These are phyloP conservation scores for Ischnus inquisitorius DNA, from an alignment of 2,888 invertebrate species.

Conservation along the genomic window DNA sequence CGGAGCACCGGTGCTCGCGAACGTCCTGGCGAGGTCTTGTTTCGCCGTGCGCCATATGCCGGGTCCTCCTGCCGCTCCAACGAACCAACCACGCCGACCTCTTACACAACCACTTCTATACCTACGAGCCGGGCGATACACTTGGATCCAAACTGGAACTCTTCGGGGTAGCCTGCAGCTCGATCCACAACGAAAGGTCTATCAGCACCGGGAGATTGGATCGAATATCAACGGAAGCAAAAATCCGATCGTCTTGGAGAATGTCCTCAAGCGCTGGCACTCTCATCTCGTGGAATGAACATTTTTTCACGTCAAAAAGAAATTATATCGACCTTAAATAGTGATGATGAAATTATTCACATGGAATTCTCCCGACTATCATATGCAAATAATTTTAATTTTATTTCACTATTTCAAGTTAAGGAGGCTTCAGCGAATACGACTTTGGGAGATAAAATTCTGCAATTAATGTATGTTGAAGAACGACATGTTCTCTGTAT, in stretches of 20 bases:
- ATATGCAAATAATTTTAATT: too few relatives aligned
- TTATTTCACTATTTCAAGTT: too few relatives aligned
- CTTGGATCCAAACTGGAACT: neutral
- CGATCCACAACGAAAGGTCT: constrained; percentile 34
- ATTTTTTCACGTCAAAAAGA: constrained; percentile 5
- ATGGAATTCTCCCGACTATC: too few relatives aligned
- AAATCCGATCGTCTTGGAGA: neutral
- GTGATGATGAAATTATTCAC: too few relatives aligned
- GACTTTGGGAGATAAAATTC: too few relatives aligned
- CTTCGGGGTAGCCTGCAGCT: constrained; percentile 35
- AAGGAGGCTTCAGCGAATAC: too few relatives aligned
- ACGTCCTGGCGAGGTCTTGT: constrained; percentile 71
- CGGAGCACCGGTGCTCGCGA: constrained; percentile 47
- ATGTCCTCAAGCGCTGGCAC: neutral
- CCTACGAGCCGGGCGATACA: constrained; percentile 50
- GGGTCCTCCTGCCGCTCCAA: constrained; percentile 68
- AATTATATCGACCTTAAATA: too few relatives aligned
- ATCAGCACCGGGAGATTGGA: constrained; percentile 38
- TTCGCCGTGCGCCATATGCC: constrained; percentile 79
- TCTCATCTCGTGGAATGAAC: too few relatives aligned
- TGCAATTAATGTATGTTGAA: too few relatives aligned
- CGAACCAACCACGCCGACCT: constrained; percentile 59
- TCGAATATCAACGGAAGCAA: constrained; percentile 36
- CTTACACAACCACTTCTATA: constrained; percentile 58
- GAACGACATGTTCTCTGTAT: too few relatives aligned